Conservation (phyloP, 2,113 vertebrate species). For the Mormyrus iriodes region DNA sequence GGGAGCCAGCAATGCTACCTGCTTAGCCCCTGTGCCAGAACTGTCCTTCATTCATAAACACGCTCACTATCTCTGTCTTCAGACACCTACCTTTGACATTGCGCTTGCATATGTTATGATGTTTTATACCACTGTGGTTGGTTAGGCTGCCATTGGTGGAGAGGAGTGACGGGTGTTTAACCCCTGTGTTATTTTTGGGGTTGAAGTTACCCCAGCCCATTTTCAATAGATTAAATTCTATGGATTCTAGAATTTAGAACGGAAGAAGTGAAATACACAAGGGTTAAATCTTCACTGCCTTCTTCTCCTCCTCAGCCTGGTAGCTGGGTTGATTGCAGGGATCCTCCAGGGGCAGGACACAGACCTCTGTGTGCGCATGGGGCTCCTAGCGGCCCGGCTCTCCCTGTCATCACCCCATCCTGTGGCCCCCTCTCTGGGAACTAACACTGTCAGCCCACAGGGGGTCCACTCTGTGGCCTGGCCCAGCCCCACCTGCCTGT, state of each 20-base stretch:
- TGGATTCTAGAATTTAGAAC: too few relatives aligned
- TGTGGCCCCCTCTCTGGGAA: conserved; percentile 56
- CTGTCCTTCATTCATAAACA: not conserved
- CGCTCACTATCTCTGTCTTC: not conserved
- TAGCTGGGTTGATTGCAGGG: conserved; percentile 73
- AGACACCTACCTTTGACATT: not conserved
- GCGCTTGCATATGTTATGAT: not conserved
- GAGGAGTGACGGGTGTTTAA: not conserved
- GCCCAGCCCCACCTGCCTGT: conserved; percentile 49
- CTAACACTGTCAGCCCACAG: conserved; percentile 52
- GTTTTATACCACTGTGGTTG: not conserved
- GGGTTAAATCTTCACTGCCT: not conserved
- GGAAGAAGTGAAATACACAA: too few relatives aligned
- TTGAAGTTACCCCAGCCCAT: too few relatives aligned
- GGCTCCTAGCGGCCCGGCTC: conserved; percentile 65
- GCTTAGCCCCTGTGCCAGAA: not conserved
- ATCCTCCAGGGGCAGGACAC: conserved; percentile 61
- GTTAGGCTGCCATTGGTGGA: not conserved
- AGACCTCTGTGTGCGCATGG: conserved; percentile 67
- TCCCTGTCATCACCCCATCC: conserved; percentile 66
- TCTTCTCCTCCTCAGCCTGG: conserved; percentile 59
- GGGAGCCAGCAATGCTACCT: not conserved
- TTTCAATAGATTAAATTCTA: too few relatives aligned
- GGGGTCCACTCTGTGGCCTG: conserved; percentile 49
- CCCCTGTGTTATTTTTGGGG: too few relatives aligned